These are phyloP conservation scores for Ciona savignyi DNA, from an alignment of 23 tunicate species.

Conservation along the genomic window DNA sequence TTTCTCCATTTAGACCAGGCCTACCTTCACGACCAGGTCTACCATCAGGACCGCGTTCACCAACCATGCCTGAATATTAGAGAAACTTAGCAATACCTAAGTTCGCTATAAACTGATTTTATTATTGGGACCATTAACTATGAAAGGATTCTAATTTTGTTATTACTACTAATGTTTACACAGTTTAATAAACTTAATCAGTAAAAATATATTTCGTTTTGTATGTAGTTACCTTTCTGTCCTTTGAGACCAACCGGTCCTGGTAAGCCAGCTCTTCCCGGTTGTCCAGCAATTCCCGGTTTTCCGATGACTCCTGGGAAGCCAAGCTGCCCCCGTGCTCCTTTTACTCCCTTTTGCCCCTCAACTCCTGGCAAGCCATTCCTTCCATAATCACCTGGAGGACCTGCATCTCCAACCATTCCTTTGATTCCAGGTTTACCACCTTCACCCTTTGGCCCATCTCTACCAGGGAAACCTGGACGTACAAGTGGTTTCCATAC, in stretches of 20 bases:
- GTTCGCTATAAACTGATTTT: too few relatives aligned
- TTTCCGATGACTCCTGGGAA: constrained; percentile 43
- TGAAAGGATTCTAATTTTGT: too few relatives aligned
- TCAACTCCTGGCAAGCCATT: constrained; percentile 18
- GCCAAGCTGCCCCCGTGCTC: constrained; percentile 48
- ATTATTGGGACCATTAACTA: too few relatives aligned
- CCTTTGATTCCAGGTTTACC: constrained; percentile 12
- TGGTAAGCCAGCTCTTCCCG: constrained; percentile 37
- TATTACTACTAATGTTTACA: too few relatives aligned
- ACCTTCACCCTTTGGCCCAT: background rate
- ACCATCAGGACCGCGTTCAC: constrained; percentile 33
- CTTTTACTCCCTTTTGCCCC: constrained; percentile 24
- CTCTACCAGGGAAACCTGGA: background rate
- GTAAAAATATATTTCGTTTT: too few relatives aligned
- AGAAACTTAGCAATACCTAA: too few relatives aligned
- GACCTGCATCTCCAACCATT: constrained; percentile 5
- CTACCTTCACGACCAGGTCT: background rate
- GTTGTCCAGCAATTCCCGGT: constrained; percentile 33
- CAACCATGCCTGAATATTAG: constrained; percentile 17
- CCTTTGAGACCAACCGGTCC: constrained; percentile 40
- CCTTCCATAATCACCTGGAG: constrained; percentile 9
- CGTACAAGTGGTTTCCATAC: too few relatives aligned
- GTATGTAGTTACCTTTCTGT: constrained; percentile 28
- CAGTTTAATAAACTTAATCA: too few relatives aligned
- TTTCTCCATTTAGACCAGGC: constrained; percentile 6